Percentiles rank a stretch among this genome's conserved stretches.
phyloP scores from a whole-genome alignment of 1,140 invertebrate species.

The Augochlora pura region DNA sequence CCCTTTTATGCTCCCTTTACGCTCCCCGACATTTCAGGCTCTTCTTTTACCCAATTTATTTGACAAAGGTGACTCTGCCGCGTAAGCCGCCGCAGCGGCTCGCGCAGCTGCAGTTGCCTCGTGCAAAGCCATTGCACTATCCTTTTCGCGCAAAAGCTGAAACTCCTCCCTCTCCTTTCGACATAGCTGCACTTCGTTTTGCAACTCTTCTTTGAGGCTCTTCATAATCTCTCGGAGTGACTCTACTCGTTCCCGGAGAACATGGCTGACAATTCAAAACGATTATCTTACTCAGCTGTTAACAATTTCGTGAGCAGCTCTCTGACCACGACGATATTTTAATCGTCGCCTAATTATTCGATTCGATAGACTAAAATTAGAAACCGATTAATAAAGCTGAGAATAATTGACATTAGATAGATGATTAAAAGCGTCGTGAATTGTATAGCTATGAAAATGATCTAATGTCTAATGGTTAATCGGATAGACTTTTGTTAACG shows the following conservation, averaged over 20 bases:
- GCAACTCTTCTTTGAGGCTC: slow-evolving; percentile 46
- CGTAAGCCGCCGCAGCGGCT: slow-evolving; percentile 62
- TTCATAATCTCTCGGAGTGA: slow-evolving; percentile 43
- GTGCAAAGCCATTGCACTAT: slow-evolving; percentile 55
- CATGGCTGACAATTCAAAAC: slow-evolving; percentile 31
- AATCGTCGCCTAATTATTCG: too few relatives aligned
- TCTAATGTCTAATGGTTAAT: too few relatives aligned
- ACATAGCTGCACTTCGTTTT: slow-evolving; percentile 54
- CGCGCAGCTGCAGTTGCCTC: slow-evolving; percentile 63
- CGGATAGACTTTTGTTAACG: background rate
- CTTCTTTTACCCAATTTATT: slow-evolving; percentile 41
- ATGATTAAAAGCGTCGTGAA: too few relatives aligned
- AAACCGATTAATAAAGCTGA: too few relatives aligned
- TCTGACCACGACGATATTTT: too few relatives aligned
- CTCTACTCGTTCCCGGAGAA: slow-evolving; percentile 53
- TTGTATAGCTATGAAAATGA: too few relatives aligned
- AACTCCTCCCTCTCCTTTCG: slow-evolving; percentile 60
- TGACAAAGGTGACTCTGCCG: slow-evolving; percentile 59
- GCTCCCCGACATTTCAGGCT: too few relatives aligned
- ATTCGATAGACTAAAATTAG: too few relatives aligned
- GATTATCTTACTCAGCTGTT: too few relatives aligned
- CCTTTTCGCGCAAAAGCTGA: slow-evolving; percentile 52
- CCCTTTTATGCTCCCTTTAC: too few relatives aligned
- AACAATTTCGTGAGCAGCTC: too few relatives aligned
- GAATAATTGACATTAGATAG: too few relatives aligned